Base-by-base conservation (phyloP, 2,797 vertebrate species). In the Aphelocoma californica region DNA sequence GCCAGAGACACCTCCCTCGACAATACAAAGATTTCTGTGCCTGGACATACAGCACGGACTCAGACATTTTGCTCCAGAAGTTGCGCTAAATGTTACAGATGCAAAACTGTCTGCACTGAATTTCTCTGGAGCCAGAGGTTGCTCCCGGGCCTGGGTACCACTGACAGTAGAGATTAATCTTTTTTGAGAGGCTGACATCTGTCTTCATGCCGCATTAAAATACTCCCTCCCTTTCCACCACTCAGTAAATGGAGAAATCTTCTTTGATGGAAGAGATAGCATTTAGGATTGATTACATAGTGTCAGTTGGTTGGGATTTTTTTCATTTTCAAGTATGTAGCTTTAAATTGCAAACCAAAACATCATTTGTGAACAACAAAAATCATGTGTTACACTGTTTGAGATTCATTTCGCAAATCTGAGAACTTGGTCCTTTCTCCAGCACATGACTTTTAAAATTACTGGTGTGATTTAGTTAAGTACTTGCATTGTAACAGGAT, bases 181-280 rank as follows among this genome's bases (percentile, higher is more conserved):
- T 72, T 80, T 54, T 47, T 69, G 66, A 84, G 38, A 92, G 64
- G 75, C n/a, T 93, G 70, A 61, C 62, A 84, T 90, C 34, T 84
- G 51, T 54, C 70, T 93, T 88, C 92, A 79, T 72, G 70, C 34
- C 42, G 40, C 54, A 70, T 80, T 92, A 92, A 80, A 93, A 89
- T 32, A 70, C 51, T 80, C 29, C 36, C 17, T 82, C 31, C 18
- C n/a, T 70, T 87, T 90, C 61, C 24, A 70, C 36, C n/a, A 26
- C 32, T 69, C 56, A 36, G n/a, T 56, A 73, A 75, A 67, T 18
- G 7, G 10, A 87, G 56, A 85, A 77, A 62, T 72, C 44, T 72
- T 70, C 71, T 88, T 31, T 71, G 31, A 92, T 11, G 5, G 51
- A 87, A 84, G 38, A 85, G 87, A 56, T 2, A 58, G 26, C 26